Evolutionary conservation across 2,797 vertebrate species (phyloP), one percentile per base, ranked within the genome.

Genomic region (Schizothorax lantsangensis): DNA sequence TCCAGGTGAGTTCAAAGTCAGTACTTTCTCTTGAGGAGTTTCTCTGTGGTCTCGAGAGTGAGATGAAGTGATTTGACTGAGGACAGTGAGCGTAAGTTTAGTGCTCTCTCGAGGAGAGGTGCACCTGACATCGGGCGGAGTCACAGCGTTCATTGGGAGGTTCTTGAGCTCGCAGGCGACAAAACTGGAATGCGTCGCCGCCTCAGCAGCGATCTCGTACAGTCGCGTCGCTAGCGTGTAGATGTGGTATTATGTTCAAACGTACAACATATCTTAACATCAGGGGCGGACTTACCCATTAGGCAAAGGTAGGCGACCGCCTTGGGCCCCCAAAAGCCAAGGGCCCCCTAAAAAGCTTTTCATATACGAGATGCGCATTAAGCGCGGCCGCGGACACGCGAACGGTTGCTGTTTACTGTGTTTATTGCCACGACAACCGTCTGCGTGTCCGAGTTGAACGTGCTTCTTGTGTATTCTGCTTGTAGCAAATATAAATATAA

Each of bases 111-210:
- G 2, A 45, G 40, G 30, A 78, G 43, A 75, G 59, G 1, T 68
- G 7, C 68, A 86, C 85, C 85, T 86, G 79, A n/a, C 15, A 7
- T 15, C 15, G 85, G 85, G 85, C 79, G 85, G 85, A 40, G 85
- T 57, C 69, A 10, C 79, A 30, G 7, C 66, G 21, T 66, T 81
- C 54, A 81, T 64, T 81, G 69, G 59, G 40, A 30, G 47, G 5
- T 14, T 79, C 43, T 52, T 54, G 8, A 71, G 19, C 12, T 40
- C 15, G 8, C 5, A 40, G 40, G 59, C 23, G 30, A 64, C 40
- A 30, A 66, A 54, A 64, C n/a, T 59, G 19, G 23, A 59, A 74
- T 0, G 17, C 4, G 7, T 36, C 21, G 19, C 33, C 19, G 49
- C 49, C 52, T 57, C 52, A 15, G 33, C 6, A 19, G 66, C 66